Evolutionary conservation across 2,113 vertebrate species (phyloP), one percentile per base, ranked within the genome.

Genomic region (Perognathus longimembris): DNA sequence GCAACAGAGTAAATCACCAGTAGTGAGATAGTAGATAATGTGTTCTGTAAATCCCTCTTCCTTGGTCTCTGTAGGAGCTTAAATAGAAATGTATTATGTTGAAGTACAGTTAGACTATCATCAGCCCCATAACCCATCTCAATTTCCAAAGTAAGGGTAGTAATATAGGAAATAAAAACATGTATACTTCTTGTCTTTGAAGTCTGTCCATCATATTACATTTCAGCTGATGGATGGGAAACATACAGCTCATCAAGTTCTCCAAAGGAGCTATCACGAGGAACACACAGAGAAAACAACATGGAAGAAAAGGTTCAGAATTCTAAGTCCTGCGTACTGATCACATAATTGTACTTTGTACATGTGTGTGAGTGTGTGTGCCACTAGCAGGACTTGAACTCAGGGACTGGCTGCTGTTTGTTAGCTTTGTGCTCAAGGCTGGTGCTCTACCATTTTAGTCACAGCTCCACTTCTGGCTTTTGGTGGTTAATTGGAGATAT

Each of bases 1-100:
- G 38, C 32, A 71, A 70, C 22, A 6, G 45, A 82, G 81, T 96
- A 95, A 96, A 96, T 97, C 93, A 96, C 81, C 82, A 71, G 78
- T 57, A 69, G 85, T 93, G 66, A 81, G 95, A 85, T 85, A 75
- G 83, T 82, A 93, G 92, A 89, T 94, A 95, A 96, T 78, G 73
- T 40, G 79, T 71, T 91, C 80, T 92, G 36, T 93, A 96, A 92
- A 93, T 89, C 32, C 91, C 85, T 9, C 34, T 88, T 75, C 42
- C 89, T 76, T 73, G 59, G 87, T 63, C 81, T 95, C 78, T 21
- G 42, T 36, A 40, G 88, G 81, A 90, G 87, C 89, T 88, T 93
- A 94, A 96, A 78, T 90, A 87, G 36, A 89, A 95, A 85, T 0
- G 3, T 76, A 85, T 95, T 93, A 82, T 75, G 26, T 91, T 89